Conservation (phyloP, 2,888 invertebrate genomes). For the Drosophila yooni region DNA sequence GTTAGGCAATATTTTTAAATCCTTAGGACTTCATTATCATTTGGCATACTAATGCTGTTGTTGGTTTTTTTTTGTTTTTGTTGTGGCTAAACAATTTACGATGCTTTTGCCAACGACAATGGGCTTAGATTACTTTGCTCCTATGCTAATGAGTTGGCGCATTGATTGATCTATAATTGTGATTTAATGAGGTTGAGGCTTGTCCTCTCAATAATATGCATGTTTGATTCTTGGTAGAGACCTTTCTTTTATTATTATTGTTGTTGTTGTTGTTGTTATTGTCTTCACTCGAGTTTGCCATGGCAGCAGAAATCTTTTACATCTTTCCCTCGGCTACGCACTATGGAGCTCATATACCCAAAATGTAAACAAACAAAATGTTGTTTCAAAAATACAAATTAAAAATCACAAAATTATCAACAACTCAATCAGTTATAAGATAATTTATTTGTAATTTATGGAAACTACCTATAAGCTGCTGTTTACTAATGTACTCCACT, state of each 20-base stretch:
- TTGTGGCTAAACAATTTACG: background rate
- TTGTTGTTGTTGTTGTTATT: background rate
- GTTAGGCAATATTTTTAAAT: background rate
- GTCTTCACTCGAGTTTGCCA: constrained; percentile 12
- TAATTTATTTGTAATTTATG: background rate
- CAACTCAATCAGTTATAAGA: background rate
- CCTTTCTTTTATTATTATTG: background rate
- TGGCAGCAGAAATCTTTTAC: constrained; percentile 7
- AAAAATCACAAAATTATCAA: background rate
- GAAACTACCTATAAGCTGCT: background rate
- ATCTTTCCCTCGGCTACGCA: background rate
- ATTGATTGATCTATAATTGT: constrained; percentile 9
- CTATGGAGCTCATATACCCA: background rate
- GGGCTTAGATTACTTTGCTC: constrained; percentile 1
- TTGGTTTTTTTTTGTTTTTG: background rate
- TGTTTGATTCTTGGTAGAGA: constrained; percentile 10
- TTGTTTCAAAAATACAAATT: background rate
- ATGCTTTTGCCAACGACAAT: background rate
- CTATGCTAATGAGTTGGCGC: constrained; percentile 17
- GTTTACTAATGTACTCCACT: constrained; percentile 5
- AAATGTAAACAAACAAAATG: background rate
- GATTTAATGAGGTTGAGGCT: constrained; percentile 23
- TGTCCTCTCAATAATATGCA: background rate
- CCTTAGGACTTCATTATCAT: background rate
- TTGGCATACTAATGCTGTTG: background rate